Base-by-base conservation (phyloP, 92 coral and sea anemone species). In the Meandrina meandrites region DNA sequence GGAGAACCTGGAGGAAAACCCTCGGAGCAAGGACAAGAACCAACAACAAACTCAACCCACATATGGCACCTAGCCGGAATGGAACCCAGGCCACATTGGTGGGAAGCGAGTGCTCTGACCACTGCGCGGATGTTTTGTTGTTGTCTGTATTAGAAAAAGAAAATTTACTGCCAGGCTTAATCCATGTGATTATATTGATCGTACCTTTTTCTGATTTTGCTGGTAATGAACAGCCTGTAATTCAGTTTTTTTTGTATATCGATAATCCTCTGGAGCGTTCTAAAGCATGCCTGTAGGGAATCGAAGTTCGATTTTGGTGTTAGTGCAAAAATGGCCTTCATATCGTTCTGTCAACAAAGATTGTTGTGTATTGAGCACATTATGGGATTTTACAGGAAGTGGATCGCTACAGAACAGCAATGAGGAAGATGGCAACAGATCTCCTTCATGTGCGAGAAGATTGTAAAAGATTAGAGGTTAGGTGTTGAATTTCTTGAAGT, bases 401-500 rank as follows among this genome's bases (percentile, higher is more conserved):
- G 17, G 98, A 95, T 88, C 96, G 96, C 69, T 96, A 97, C 79
- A 90, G 99, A 36, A 91, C 94, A 40, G 99, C 97, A 48, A 95
- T 97, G 99, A 95, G 98, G 80, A 97, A 92, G 83, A 89, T 97
- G 91, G 99, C 99, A 21, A 88, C 91, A 19, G 99, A 97, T 80
- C 94, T 97, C 54, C 87, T 97, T 45, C 96, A 92, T 74, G 77
- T 95, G 83, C 88, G 91, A 86, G 96, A 94, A 79, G 99, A 97
- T 84, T 91, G 92, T 86, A 80, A 94, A n/a, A 91, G 95, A 57
- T 86, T 97, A 21, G 98, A 97, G 98, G 99, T 94, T 72, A 79
- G 6, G 37, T 15, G 24, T 56, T 30, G 56, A 3, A 19, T 22
- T 66, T 62, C 17, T 28, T 66, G 14, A 10, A 9, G 34, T 27